Conservation (phyloP, 53 echinoderm and acorn worm genomes). For the Hippasteria phrygiana region DNA sequence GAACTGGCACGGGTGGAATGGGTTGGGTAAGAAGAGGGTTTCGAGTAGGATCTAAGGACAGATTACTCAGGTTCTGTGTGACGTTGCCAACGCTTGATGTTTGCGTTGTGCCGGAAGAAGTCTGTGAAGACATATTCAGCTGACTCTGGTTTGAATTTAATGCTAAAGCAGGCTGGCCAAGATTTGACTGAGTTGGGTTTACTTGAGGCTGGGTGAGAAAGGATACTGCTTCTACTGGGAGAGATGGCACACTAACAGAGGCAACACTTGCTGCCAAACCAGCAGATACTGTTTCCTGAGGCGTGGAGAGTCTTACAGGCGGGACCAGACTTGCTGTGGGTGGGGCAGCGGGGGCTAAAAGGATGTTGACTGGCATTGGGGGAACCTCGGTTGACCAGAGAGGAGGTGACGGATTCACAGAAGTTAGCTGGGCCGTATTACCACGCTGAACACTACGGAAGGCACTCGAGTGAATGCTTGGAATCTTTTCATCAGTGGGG, state of each 20-base stretch:
- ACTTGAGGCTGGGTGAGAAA: conserved; percentile 55
- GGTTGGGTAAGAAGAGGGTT: conserved; percentile 18
- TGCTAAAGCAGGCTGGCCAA: background rate
- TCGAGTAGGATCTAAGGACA: conserved; percentile 57
- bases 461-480: conserved; percentile 74
- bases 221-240: conserved; percentile 62
- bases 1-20: conserved; percentile 15
- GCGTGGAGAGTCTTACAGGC: conserved; percentile 61
- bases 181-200: conserved; percentile 34
- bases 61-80: conserved; percentile 68
- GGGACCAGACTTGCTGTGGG: conserved; percentile 56
- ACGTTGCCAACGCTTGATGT: conserved; percentile 52
- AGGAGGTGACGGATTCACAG: conserved; percentile 95
- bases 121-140: conserved; percentile 23
- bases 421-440: conserved; percentile 43
- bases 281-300: conserved; percentile 37
- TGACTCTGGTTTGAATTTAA: conserved; percentile 34
- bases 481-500: conserved; percentile 44
- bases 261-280: conserved; percentile 77
- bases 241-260: conserved; percentile 74
- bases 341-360: conserved; percentile 82
- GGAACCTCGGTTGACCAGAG: conserved; percentile 92
- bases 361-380: conserved; percentile 87
- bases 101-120: conserved; percentile 39
- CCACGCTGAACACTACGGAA: conserved; percentile 76